These are phyloP conservation scores for Trachelus iudaicus DNA, from an alignment of 2,888 invertebrate genomes.

Conservation along the genomic window DNA sequence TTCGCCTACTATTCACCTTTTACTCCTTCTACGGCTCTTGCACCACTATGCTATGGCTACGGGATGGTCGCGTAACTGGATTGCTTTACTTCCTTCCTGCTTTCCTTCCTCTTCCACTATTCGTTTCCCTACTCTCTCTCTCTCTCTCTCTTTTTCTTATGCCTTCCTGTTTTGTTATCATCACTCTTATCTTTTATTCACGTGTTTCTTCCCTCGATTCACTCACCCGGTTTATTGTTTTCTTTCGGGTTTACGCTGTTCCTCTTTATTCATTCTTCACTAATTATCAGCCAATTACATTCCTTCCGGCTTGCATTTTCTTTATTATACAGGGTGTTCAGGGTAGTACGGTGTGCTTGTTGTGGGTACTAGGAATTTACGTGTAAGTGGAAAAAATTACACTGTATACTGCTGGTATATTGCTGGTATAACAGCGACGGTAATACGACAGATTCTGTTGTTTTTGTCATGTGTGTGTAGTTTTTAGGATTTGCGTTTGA, in stretches of 20 bases:
- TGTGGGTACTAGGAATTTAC: too few species aligned
- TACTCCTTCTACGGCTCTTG: neutral
- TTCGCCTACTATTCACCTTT: constrained; percentile 10
- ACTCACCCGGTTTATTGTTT: neutral
- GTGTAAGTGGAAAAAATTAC: too few species aligned
- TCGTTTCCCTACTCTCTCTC: neutral
- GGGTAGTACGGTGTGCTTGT: too few species aligned
- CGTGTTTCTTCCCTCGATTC: neutral
- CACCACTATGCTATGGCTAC: constrained; percentile 15
- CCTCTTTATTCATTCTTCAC: neutral
- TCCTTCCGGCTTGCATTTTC: neutral
- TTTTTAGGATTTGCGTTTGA: neutral
- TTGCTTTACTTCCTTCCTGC: constrained; percentile 14
- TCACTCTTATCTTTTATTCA: neutral
- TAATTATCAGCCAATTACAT: neutral
- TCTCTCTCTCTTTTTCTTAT: constrained; percentile 4
- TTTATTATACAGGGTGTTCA: neutral
- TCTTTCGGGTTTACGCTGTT: neutral
- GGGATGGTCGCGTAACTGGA: constrained; percentile 12
- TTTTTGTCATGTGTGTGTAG: neutral
- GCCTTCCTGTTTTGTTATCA: neutral
- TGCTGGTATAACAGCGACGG: too few species aligned
- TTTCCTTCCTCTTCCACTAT: constrained; percentile 8
- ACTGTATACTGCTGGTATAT: too few species aligned
- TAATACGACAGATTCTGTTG: neutral